Evolutionary conservation across 2,888 invertebrate genomes (phyloP), one percentile per base, ranked within the genome.

Genomic region (Rhodophaea formosa): DNA sequence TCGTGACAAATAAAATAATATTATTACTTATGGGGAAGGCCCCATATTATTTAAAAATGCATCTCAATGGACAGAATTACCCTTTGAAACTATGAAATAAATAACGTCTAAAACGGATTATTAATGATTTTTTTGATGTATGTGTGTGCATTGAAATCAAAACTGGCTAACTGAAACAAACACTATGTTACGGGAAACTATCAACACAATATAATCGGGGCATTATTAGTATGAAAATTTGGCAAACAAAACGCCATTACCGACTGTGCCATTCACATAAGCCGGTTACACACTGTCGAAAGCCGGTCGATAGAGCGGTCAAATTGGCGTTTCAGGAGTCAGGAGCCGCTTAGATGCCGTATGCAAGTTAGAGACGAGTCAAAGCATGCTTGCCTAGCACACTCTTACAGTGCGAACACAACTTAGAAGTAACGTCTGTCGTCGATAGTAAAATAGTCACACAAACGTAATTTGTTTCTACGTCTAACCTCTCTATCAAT

Each of bases 311-410:
- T 42, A n/a, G 12, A 51, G 15, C 54, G 12, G 17, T 51, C 12
- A 42, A 35, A 52, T 45, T 14, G 32, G 30, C 44, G 52, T 46
- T 54, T 60, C 57, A 58, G 61, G 56, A 56, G 30, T 47, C 59
- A 56, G 57, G 56, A 63, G 59, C 56, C 59, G 67, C 67, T 68
- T 62, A 64, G 60, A 57, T 56, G 68, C 67, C 71, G 69, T 69
- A 61, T 74, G 75, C 76, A 72, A 77, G 84, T 86, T 85, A 88
- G 80, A 82, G 79, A 86, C 82, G 79, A 74, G 75, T 75, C 78
- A 86, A 84, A 82, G 77, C 88, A 89, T 88, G 88, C 88, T 84
- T 74, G 82, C 80, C 82, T 79, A 76, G 75, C 86, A 88, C 82
- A 84, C 83, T 62, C 86, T 86, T 88, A 86, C 51, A 35, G 17